phyloP scores from a whole-genome alignment of 1,140 invertebrate genomes.

The Drosophila sturtevanti region DNA sequence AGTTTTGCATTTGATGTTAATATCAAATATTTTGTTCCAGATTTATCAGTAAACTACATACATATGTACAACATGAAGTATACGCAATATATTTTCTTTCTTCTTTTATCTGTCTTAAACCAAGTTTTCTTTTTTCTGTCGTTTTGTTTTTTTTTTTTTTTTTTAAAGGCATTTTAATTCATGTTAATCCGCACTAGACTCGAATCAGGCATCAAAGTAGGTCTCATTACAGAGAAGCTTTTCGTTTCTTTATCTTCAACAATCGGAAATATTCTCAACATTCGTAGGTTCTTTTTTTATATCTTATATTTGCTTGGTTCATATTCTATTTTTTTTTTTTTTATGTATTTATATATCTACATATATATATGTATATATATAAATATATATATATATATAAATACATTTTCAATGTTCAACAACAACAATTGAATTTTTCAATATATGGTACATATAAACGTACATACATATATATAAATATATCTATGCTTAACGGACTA shows the following conservation, averaged over 20 bases:
- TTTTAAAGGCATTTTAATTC: constrained; percentile 1
- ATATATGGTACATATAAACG: constrained; percentile 10
- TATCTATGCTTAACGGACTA: constrained; percentile 65
- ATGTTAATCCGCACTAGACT: neutral
- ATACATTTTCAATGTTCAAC: constrained; percentile 88
- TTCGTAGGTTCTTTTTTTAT: constrained; percentile 27
- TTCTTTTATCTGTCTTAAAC: neutral
- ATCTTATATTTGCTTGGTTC: neutral
- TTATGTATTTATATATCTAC: constrained; percentile 4
- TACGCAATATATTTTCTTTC: neutral
- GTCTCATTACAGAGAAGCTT: neutral
- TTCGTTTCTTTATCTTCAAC: neutral
- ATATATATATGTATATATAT: constrained; percentile 17
- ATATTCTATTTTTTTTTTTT: constrained; percentile 20
- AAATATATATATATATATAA: constrained; percentile 34
- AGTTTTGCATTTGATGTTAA: neutral
- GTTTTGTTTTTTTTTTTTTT: neutral
- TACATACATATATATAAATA: constrained; percentile 51
- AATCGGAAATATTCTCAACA: constrained; percentile 47
- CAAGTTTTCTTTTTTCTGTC: neutral
- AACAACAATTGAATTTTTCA: constrained; percentile 73
- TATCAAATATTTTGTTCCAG: neutral
- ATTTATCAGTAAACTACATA: neutral
- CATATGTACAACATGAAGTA: neutral
- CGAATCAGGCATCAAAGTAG: constrained; percentile 1